These are phyloP conservation scores for Cryptus armator DNA, from an alignment of 2,888 invertebrate genomes.

Conservation along the genomic window DNA sequence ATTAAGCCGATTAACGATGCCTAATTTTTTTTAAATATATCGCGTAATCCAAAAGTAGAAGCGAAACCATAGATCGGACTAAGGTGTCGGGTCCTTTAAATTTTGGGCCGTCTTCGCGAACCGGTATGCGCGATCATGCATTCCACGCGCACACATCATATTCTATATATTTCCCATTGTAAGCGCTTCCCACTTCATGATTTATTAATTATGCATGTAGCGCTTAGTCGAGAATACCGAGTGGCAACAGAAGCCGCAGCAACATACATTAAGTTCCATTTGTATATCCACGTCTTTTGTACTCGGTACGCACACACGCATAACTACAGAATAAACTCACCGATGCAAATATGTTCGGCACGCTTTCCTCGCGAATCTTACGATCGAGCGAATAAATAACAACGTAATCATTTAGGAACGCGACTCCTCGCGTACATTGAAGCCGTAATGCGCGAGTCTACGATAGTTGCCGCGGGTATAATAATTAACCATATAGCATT, in stretches of 20 bases:
- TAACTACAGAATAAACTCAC: neutral
- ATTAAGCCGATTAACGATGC: no score
- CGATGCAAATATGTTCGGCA: neutral
- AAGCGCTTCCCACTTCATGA: neutral
- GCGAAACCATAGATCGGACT: neutral
- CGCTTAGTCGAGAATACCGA: neutral
- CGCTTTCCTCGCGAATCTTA: neutral
- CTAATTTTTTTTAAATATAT: neutral
- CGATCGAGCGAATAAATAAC: neutral
- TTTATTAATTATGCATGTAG: neutral
- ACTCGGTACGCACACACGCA: no score
- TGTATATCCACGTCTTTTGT: neutral
- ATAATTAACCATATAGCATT: neutral
- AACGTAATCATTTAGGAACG: constrained; percentile 1
- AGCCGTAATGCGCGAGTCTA: neutral
- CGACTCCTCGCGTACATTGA: neutral
- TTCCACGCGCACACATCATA: neutral
- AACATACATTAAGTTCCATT: neutral
- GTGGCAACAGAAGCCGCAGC: constrained; percentile 1
- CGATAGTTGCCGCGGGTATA: neutral
- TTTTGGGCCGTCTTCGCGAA: neutral
- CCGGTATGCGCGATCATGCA: constrained; percentile 4
- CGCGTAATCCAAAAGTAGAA: neutral
- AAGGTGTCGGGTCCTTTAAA: neutral
- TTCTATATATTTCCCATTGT: neutral